phyloP scores from a whole-genome alignment of 2,113 vertebrate species.

The Leucosticte australis region DNA sequence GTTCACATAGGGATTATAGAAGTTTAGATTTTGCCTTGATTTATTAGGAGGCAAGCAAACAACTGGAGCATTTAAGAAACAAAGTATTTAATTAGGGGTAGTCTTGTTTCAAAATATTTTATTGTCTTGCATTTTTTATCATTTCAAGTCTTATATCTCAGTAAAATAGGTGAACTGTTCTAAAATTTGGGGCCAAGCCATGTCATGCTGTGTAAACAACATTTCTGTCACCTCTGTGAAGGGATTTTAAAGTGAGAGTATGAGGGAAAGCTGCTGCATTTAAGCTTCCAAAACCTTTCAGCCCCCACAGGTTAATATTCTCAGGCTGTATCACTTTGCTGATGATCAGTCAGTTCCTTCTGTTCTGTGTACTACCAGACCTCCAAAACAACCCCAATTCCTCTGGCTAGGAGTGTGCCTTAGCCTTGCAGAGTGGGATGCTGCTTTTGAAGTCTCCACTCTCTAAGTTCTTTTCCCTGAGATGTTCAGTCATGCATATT shows the following conservation, averaged over 20 bases:
- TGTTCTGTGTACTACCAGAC: not conserved
- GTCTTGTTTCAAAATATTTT: not conserved
- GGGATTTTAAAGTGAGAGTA: not conserved
- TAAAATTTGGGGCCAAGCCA: not conserved
- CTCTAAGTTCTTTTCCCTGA: not conserved
- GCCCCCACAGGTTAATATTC: not conserved
- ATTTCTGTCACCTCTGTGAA: not conserved
- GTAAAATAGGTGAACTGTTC: not conserved
- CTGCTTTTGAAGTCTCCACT: not conserved
- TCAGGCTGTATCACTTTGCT: not conserved
- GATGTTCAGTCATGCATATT: slow-evolving; percentile 28
- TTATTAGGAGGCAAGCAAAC: not conserved
- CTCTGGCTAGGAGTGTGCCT: not conserved
- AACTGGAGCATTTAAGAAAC: not conserved
- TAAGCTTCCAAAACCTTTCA: not conserved
- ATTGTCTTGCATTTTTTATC: not conserved
- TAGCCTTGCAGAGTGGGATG: not conserved
- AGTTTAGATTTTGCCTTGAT: not conserved
- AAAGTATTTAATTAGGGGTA: not conserved
- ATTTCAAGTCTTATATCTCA: not conserved
- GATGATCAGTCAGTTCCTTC: not conserved
- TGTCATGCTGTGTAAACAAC: not conserved
- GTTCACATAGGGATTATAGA: not conserved
- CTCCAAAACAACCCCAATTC: not conserved
- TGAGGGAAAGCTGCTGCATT: not conserved